phyloP scores from a whole-genome alignment of 2,797 vertebrate genomes.

The Pipistrellus pipistrellus region DNA sequence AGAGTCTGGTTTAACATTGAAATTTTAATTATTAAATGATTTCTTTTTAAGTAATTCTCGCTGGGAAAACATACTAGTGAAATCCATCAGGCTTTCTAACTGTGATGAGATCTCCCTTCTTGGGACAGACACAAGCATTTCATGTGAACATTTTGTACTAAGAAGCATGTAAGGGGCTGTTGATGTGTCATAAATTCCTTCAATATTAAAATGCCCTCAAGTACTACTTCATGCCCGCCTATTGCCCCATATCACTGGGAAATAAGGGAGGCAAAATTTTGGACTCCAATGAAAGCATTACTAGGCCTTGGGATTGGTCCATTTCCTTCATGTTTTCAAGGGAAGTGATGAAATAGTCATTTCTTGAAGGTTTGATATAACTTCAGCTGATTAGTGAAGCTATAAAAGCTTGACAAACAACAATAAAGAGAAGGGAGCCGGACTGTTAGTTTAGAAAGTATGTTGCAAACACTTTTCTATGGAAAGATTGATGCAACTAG shows the following conservation, averaged over 20 bases:
- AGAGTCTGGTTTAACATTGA: not conserved
- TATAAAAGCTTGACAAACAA: slow-evolving; percentile 65
- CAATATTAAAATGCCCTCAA: not conserved
- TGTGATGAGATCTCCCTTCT: not conserved
- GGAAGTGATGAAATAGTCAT: slow-evolving; percentile 51
- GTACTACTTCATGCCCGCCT: not conserved
- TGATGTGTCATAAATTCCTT: not conserved
- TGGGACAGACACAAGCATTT: not conserved
- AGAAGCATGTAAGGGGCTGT: not conserved
- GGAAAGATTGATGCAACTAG: slow-evolving; percentile 65
- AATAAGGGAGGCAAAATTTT: slow-evolving; percentile 19
- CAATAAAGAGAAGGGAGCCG: not conserved
- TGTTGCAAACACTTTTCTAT: slow-evolving; percentile 41
- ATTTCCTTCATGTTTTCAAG: not conserved
- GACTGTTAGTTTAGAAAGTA: not conserved
- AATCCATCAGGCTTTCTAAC: not conserved
- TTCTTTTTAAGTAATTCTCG: not conserved
- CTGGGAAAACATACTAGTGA: not conserved
- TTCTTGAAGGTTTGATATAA: slow-evolving; percentile 32
- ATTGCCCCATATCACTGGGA: not conserved
- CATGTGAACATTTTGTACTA: not conserved
- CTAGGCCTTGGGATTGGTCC: not conserved
- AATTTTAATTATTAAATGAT: not conserved
- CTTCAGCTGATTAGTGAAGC: not conserved
- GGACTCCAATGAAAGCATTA: slow-evolving; percentile 10